Evolutionary conservation across 2,797 vertebrate species (phyloP), one percentile per base, ranked within the genome.

Genomic region (Hippopotamyrus pictus): DNA sequence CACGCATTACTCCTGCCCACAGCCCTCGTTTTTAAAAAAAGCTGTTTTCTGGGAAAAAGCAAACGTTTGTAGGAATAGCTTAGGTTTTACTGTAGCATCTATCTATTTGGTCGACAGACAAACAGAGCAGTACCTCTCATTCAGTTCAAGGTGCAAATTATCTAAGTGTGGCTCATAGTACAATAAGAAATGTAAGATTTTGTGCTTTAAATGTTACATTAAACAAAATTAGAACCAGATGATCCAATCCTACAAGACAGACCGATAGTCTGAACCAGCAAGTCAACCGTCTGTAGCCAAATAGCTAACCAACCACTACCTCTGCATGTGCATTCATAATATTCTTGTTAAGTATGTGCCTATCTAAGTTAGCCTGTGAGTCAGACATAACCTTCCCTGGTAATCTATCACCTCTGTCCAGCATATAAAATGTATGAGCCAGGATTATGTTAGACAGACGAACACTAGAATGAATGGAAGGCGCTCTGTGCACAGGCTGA

Each of bases 161-260:
- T 73, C 33, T 14, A 69, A 29, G 33, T 73, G 65, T 73, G 29
- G 5, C 5, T 33, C 69, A 73, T 76, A 76, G 33, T 76, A 41
- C 33, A 41, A 33, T 76, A 41, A 14, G 14, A 76, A 17, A 76
- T 14, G 33, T 76, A 33, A 76, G 29, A 17, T 76, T 29, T 76
- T 76, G 69, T 76, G 69, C 69, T 76, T 76, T 41, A 76, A 65
- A 65, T 65, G 62, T 65, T 25, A 65, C 62, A 65, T 65, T 65
- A 65, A 65, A 29, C 62, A 29, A 65, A 65, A 65, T 11, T 65
- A 29, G 22, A 65, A 25, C 62, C 62, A 65, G 62, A 65, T 65
- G 62, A 65, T 11, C 62, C 62, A 88, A 19, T 57, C 69, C 87
- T 44, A 73, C 87, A 88, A 41, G 86, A 65, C n/a, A 62, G 86